A percentile compares a stretch with the other conserved stretches of the same genome.
phyloP scores from a whole-genome alignment of 2,797 vertebrate species.

The Vespertilio murinus region DNA sequence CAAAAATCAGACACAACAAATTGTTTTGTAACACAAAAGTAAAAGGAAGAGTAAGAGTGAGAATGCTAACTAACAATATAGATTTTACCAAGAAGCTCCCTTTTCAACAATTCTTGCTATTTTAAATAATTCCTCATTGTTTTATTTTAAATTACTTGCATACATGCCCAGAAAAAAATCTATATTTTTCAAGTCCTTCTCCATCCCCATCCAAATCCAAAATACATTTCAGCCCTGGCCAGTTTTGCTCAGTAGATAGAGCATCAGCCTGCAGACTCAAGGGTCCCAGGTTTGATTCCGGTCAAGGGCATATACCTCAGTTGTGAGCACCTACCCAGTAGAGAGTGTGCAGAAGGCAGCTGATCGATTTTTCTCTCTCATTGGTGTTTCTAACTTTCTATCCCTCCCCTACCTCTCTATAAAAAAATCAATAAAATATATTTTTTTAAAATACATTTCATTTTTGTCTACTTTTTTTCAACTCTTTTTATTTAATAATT shows the following conservation, averaged over 20 bases:
- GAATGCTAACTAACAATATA: background rate
- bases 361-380: too few relatives aligned
- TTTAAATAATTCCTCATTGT: background rate
- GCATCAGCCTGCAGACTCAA: too few relatives aligned
- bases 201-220: background rate
- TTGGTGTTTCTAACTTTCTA: too few relatives aligned
- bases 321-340: too few relatives aligned
- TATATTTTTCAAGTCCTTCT: conserved; percentile 19
- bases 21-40: background rate
- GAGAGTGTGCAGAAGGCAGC: too few relatives aligned
- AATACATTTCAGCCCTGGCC: background rate
- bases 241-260: too few relatives aligned
- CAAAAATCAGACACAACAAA: background rate
- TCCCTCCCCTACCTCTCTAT: too few relatives aligned
- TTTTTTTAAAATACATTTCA: background rate
- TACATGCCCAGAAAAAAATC: background rate
- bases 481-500: background rate
- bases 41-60: background rate
- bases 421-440: too few relatives aligned
- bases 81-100: background rate
- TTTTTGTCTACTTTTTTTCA: background rate
- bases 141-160: conserved; percentile 20
- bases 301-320: too few relatives aligned
- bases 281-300: too few relatives aligned
- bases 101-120: background rate